Evolutionary conservation across 2,113 vertebrate genomes (phyloP), one percentile per base, ranked within the genome.

Genomic region (Entomyzon cyanotis): DNA sequence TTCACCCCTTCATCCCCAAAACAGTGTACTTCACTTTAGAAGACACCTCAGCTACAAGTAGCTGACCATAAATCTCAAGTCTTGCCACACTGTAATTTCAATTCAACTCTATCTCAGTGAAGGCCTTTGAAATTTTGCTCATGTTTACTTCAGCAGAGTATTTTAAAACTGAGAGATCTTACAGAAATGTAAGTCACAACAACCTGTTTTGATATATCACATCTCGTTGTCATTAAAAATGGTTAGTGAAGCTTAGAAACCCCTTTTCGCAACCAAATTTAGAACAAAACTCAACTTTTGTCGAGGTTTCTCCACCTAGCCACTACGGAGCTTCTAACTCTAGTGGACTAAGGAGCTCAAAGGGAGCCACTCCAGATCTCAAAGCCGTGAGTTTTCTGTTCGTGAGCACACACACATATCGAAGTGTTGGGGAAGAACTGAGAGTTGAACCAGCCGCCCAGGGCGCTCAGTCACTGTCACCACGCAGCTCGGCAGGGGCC

Each of bases 361-460:
- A 6, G 1, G 15, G 28, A 52, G 33, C 64, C 5, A 24, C 27
- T 39, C 14, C 52, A 7, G 4, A 20, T 2, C 59, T 30, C 68
- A 10, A 5, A n/a, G 5, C 2, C 12, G 0, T 2, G 47, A 49
- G 33, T 5, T 11, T 7, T 27, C 1, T 0, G 9, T 7, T 11
- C 3, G 15, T 0, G 33, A 62, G 44, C 44, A 46, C 44, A 18
- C 2, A 28, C 21, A 3, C 2, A 5, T 0, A 9, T 1, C 0
- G 3, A 17, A 39, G 35, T 10, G 50, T 0, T 9, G 28, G 25
- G 10, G 39, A n/a, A 53, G 69, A 39, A 22, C 13, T 5, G 18
- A 17, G 8, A 64, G 67, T 1, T 15, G 8, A 55, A 21, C 5
- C 7, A 2, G 6, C 41, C 15, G 41, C 65, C 6, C 27, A 19